phyloP scores from a whole-genome alignment of 2,113 vertebrate species.

The Forbesichthys agassizii region DNA sequence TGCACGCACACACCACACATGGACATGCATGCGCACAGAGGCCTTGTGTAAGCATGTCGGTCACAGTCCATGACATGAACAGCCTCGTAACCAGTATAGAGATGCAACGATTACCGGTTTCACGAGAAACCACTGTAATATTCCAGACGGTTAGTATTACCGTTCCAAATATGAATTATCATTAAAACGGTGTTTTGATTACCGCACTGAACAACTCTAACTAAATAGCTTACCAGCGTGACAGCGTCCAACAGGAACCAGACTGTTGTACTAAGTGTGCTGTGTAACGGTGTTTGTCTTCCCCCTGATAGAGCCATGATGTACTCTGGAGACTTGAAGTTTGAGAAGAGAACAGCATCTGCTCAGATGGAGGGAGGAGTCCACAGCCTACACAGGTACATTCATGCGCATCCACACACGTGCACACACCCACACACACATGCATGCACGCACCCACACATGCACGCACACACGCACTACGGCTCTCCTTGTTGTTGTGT shows the following conservation, averaged over 20 bases:
- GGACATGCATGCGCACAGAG: background rate
- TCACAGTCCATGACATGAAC: no score
- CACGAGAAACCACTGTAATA: no score
- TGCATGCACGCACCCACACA: background rate
- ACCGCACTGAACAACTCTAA: no score
- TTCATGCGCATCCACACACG: constrained; percentile 6
- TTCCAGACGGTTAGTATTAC: no score
- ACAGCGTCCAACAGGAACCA: no score
- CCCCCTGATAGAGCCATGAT: constrained; percentile 87
- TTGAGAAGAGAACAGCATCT: constrained; percentile 92
- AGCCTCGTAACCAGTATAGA: no score
- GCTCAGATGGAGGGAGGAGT: constrained; percentile 97
- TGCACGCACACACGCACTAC: background rate
- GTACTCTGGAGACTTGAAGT: constrained; percentile 97
- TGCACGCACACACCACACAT: background rate
- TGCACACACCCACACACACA: background rate
- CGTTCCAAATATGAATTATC: no score
- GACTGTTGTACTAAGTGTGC: background rate
- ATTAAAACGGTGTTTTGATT: no score
- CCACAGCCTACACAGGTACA: constrained; percentile 94
- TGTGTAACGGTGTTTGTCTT: constrained; percentile 3
- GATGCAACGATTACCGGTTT: no score
- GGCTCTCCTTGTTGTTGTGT: no score
- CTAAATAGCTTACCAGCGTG: no score
- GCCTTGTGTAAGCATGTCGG: no score